Conservation (phyloP, 1,140 invertebrate species). For the Pteromalus puparum region DNA sequence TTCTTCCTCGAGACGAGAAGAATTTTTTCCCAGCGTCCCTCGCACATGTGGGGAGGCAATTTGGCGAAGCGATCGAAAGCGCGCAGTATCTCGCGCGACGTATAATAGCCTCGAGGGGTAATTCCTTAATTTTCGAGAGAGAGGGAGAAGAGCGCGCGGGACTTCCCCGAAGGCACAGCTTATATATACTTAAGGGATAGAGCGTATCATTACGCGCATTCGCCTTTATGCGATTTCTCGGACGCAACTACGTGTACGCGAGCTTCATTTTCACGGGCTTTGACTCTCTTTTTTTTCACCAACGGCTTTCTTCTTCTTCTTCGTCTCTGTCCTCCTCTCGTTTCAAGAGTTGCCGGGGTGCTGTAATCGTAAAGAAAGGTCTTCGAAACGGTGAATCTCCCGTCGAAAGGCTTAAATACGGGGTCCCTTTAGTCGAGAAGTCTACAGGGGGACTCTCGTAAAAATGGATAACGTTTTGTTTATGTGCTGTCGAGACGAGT, state of each 20-base stretch:
- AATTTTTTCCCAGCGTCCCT: conserved; percentile 33
- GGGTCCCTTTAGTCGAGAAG: neutral
- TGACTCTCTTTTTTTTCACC: conserved; percentile 31
- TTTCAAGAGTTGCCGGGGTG: neutral
- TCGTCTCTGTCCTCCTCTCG: neutral
- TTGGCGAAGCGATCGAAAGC: conserved; percentile 33
- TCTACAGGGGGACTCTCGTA: conserved; percentile 33
- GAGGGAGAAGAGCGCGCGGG: conserved; percentile 29
- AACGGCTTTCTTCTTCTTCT: conserved; percentile 7
- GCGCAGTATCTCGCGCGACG: conserved; percentile 12
- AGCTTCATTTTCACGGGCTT: conserved; percentile 43
- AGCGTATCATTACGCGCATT: conserved; percentile 63
- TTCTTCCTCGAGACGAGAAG: neutral
- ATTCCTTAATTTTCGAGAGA: conserved; percentile 60
- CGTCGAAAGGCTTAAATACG: conserved; percentile 40
- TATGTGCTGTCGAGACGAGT: conserved; percentile 2
- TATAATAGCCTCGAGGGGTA: conserved; percentile 49
- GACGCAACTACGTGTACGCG: conserved; percentile 41
- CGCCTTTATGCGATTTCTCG: conserved; percentile 63
- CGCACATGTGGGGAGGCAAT: conserved; percentile 11
- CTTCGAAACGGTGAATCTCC: conserved; percentile 40
- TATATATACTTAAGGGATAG: conserved; percentile 60
- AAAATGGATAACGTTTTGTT: conserved; percentile 47
- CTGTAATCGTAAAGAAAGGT: neutral
- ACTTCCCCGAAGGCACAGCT: conserved; percentile 57